phyloP scores from a whole-genome alignment of 2,113 vertebrate species.

The Salvelinus namaycush region DNA sequence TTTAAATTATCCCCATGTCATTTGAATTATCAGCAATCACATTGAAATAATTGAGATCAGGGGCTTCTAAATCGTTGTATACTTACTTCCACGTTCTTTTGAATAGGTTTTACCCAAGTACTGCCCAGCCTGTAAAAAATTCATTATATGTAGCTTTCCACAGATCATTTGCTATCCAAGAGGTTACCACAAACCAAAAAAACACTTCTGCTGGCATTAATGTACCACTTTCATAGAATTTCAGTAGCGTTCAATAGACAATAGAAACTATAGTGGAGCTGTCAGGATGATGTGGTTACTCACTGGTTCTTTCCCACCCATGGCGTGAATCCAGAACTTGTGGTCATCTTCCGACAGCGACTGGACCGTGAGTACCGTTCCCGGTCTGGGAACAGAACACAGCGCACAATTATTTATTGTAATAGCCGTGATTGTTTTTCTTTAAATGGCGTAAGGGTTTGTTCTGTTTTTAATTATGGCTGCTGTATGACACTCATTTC shows the following conservation, averaged over 20 bases:
- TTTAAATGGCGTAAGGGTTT: too few species aligned
- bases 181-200: neutral
- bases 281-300: constrained; percentile 48
- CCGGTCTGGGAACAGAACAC: constrained; percentile 75
- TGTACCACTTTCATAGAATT: constrained; percentile 6
- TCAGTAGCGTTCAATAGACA: neutral
- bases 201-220: neutral
- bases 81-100: constrained; percentile 90
- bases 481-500: too few species aligned
- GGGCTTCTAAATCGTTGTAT: neutral
- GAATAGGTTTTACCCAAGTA: constrained; percentile 77
- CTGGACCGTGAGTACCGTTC: constrained; percentile 86
- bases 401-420: neutral
- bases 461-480: too few species aligned
- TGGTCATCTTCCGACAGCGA: constrained; percentile 92
- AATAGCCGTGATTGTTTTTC: too few species aligned
- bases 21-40: neutral
- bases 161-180: neutral
- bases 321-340: constrained; percentile 91
- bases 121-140: constrained; percentile 67
- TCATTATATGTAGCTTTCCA: neutral
- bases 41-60: neutral
- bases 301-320: constrained; percentile 96
- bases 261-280: neutral
- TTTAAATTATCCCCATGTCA: neutral